A percentile compares a stretch with the other conserved stretches of the same genome.
These are phyloP conservation scores for Rhorus exstirpatorius DNA, from an alignment of 2,888 invertebrate genomes.

Conservation along the genomic window DNA sequence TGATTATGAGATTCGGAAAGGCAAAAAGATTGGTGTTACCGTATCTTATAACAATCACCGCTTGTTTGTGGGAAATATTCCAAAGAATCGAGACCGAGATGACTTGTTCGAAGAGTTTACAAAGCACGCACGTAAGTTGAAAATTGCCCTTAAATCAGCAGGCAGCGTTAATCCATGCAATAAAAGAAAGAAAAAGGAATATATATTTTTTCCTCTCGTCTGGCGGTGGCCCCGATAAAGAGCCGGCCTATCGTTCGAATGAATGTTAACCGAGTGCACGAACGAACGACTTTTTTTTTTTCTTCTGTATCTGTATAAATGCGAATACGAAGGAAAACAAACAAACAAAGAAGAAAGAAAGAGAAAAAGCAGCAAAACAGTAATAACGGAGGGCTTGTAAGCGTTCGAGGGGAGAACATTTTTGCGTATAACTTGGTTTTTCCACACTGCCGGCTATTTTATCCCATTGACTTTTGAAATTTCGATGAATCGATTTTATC, in stretches of 20 bases:
- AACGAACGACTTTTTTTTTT: constrained; percentile 55
- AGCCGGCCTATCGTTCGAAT: constrained; percentile 41
- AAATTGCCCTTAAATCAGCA: constrained; percentile 85
- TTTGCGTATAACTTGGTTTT: constrained; percentile 1
- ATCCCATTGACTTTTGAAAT: neutral
- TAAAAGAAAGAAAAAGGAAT: constrained; percentile 31
- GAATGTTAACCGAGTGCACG: constrained; percentile 56
- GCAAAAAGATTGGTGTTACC: constrained; percentile 99
- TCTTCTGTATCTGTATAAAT: constrained; percentile 61
- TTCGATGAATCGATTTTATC: no score
- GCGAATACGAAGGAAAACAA: constrained; percentile 38
- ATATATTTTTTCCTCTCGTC: constrained; percentile 55
- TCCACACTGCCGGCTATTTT: neutral
- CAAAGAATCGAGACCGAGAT: constrained; percentile 99
- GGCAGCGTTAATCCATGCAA: constrained; percentile 73
- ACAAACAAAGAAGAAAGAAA: neutral
- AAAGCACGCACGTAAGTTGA: constrained; percentile 99
- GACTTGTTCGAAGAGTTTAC: constrained; percentile 99
- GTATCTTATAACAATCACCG: constrained; percentile 99
- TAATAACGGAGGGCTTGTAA: neutral
- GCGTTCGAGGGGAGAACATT: constrained; percentile 46
- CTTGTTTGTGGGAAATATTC: constrained; percentile 99
- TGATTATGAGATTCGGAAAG: constrained; percentile 99
- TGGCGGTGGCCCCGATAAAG: constrained; percentile 39
- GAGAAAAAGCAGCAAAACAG: no score